Conservation (phyloP, 2,797 vertebrate species). For the Parauchenoglanis punctatus region DNA sequence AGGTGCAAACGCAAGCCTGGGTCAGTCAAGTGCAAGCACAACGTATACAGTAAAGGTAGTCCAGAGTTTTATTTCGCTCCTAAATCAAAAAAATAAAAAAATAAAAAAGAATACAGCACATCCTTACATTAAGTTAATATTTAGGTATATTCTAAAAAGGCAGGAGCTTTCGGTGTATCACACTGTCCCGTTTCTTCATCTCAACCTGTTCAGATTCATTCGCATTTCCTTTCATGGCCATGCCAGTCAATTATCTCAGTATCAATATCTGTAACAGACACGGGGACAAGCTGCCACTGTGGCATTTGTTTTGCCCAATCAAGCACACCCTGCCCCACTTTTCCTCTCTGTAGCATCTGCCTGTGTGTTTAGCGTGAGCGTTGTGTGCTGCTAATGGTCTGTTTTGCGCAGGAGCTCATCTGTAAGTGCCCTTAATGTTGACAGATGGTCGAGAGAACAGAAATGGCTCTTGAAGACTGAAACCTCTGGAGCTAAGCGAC, state of each 20-base stretch:
- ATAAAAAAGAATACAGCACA: not conserved
- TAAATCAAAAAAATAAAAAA: no score
- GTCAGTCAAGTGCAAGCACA: not conserved
- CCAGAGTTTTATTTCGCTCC: not conserved
- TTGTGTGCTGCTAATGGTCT: conserved; percentile 38
- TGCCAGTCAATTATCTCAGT: conserved; percentile 23
- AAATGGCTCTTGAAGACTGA: not conserved
- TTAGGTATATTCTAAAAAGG: not conserved
- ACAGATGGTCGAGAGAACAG: not conserved
- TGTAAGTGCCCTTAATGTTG: conserved; percentile 34
- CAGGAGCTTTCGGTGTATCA: not conserved
- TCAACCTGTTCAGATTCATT: conserved; percentile 8
- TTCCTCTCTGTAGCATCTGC: conserved; percentile 56
- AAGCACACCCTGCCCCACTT: conserved; percentile 48
- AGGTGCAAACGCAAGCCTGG: not conserved
- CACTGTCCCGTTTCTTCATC: not conserved
- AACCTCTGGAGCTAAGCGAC: not conserved
- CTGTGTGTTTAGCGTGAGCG: conserved; percentile 20
- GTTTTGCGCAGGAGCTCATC: conserved; percentile 56
- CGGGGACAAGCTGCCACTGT: conserved; percentile 64
- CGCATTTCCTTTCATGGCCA: conserved; percentile 54
- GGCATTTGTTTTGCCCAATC: conserved; percentile 60
- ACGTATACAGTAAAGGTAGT: not conserved
- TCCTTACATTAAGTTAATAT: not conserved
- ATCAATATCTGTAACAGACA: conserved; percentile 65